These are phyloP conservation scores for Microchirus variegatus DNA, from an alignment of 2,797 vertebrate species.

Conservation along the genomic window DNA sequence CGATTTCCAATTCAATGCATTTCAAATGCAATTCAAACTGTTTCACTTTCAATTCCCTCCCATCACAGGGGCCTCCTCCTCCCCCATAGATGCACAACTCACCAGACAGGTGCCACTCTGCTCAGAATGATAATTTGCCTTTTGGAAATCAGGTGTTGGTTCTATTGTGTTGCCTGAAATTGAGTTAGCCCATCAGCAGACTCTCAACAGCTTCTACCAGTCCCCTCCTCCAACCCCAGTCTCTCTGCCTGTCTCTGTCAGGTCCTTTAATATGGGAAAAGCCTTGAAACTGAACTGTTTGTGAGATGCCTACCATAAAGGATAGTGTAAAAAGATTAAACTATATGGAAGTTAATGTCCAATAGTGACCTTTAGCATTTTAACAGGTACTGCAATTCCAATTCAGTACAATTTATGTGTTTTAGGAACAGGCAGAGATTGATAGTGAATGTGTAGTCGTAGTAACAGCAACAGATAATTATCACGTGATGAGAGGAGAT, in stretches of 20 bases:
- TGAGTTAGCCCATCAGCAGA: constrained; percentile 69
- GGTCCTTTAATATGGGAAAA: constrained; percentile 25
- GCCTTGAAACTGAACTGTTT: too few species aligned
- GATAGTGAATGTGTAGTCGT: too few species aligned
- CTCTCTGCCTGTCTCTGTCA: constrained; percentile 31
- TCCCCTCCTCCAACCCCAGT: neutral
- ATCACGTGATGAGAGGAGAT: too few species aligned
- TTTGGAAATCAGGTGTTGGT: constrained; percentile 71
- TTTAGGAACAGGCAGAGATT: too few species aligned
- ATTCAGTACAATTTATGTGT: too few species aligned
- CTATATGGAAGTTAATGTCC: too few species aligned
- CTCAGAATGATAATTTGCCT: constrained; percentile 74
- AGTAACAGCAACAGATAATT: too few species aligned
- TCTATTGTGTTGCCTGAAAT: constrained; percentile 71
- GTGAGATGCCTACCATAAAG: too few species aligned
- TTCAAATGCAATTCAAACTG: constrained; percentile 68
- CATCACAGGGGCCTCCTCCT: constrained; percentile 27
- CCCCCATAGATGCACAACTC: constrained; percentile 47
- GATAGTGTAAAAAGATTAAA: too few species aligned
- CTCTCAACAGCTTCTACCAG: constrained; percentile 48
- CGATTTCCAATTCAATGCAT: constrained; percentile 73
- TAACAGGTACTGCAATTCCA: too few species aligned
- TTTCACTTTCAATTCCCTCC: constrained; percentile 69
- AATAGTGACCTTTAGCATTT: too few species aligned
- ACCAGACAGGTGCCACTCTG: constrained; percentile 60